These are phyloP conservation scores for Calliphora vomitoria DNA, from an alignment of 2,888 invertebrate species.

Conservation along the genomic window DNA sequence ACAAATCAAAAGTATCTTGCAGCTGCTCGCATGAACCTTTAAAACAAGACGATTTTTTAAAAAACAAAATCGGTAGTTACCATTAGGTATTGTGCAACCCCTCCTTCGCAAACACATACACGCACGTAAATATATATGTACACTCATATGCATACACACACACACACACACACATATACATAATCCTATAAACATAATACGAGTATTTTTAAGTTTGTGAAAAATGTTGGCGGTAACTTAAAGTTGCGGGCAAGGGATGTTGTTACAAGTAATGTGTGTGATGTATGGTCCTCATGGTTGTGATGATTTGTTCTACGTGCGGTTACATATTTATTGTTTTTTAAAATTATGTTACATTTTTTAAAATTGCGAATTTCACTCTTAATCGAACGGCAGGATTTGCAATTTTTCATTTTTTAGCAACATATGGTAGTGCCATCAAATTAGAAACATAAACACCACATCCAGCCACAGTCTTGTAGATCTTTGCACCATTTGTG, in stretches of 20 bases:
- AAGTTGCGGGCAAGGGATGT: slow-evolving; percentile 61
- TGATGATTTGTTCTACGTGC: slow-evolving; percentile 76
- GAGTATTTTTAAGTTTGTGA: slow-evolving; percentile 40
- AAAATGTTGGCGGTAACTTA: slow-evolving; percentile 58
- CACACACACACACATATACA: not conserved
- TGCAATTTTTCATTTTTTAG: slow-evolving; percentile 77
- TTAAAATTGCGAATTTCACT: slow-evolving; percentile 71
- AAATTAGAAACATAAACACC: slow-evolving; percentile 78
- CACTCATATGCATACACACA: not conserved
- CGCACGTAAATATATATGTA: not conserved
- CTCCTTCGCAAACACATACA: slow-evolving; percentile 52
- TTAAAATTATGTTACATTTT: slow-evolving; percentile 69
- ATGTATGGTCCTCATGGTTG: slow-evolving; percentile 59
- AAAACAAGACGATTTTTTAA: slow-evolving; percentile 40
- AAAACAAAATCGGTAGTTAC: slow-evolving; percentile 36
- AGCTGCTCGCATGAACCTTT: slow-evolving; percentile 59
- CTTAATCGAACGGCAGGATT: slow-evolving; percentile 70
- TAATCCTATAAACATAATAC: slow-evolving; percentile 12
- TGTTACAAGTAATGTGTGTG: slow-evolving; percentile 43
- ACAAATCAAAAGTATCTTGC: slow-evolving; percentile 58
- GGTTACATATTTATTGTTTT: slow-evolving; percentile 73
- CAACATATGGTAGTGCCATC: slow-evolving; percentile 79
- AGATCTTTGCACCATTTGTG: slow-evolving; percentile 44
- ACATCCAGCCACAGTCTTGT: slow-evolving; percentile 49
- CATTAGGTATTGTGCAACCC: slow-evolving; percentile 55